Base-by-base conservation (phyloP, 1,140 invertebrate genomes). In the Palaemon carinicauda region DNA sequence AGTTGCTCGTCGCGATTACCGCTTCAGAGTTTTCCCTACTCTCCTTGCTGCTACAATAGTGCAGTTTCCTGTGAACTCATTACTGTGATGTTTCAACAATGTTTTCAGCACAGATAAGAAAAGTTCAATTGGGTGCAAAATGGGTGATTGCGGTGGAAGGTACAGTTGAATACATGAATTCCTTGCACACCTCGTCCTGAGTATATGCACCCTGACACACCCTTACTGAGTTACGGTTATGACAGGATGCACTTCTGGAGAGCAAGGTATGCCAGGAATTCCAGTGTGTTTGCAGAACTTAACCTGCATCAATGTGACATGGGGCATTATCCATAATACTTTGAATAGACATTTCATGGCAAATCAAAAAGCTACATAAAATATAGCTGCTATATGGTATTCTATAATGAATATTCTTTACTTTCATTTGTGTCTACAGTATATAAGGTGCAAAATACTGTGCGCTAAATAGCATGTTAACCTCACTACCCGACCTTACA, bases 91-190 rank as follows among this genome's bases (percentile, higher is more conserved):
- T 31, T 24, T 75, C 73, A 75, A 17, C 12, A 24, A 41, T 52
- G 75, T 51, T 78, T 78, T 78, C 41, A 78, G 75, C 41, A 78
- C 50, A 27, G 41, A 52, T 33, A 78, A 78, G 41, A 24, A 52
- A 51, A 52, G 19, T 51, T 78, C 75, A 52, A 52, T 78, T 14
- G 21, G 73, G 73, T 75, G 33, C 31, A 75, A 41, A 75, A 75
- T 41, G 31, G 33, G 73, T 75, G 73, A 75, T 41, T 75, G 73
- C 50, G 73, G 73, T 75, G 75, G 75, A n/a, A 73, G 69, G 69
- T 73, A 73, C 69, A n/a, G n/a, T 50, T 53, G 21, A 53, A 50
- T 79, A 54, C 51, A n/a, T 79, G 77, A 51, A 54, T 79, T 41
- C n/a, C n/a, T n/a, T n/a, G n/a, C n/a, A n/a, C n/a, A n/a, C n/a